Conservation (phyloP, 2,113 vertebrate genomes). For the Oreochromis aureus region DNA sequence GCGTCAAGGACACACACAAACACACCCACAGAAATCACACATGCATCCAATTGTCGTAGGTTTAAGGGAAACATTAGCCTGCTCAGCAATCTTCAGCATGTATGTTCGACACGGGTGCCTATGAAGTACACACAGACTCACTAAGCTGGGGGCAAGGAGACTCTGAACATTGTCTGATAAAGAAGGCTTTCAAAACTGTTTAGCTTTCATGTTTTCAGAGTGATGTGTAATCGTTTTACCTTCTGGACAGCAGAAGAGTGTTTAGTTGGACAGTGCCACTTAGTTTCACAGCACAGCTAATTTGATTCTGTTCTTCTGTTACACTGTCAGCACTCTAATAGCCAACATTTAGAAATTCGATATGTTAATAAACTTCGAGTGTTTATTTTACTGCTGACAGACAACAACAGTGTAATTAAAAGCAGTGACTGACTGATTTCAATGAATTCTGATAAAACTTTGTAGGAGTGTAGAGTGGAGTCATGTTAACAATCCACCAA, state of each 20-base stretch:
- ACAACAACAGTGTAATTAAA: not conserved
- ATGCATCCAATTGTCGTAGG: not conserved
- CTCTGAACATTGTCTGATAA: not conserved
- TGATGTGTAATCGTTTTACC: not conserved
- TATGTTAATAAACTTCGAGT: not conserved
- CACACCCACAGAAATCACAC: not conserved
- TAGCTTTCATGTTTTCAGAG: not conserved
- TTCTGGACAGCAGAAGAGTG: not conserved
- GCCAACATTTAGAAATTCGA: not conserved
- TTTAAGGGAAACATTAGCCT: not conserved
- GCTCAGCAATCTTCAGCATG: conserved; percentile 7
- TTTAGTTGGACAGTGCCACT: not conserved
- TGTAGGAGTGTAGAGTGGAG: not conserved
- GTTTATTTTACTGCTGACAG: not conserved
- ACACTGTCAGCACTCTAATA: not conserved
- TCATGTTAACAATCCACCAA: not conserved
- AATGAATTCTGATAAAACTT: not conserved
- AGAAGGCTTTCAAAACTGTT: conserved; percentile 3
- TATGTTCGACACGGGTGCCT: not conserved
- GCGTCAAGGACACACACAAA: conserved; percentile 35
- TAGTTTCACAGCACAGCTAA: not conserved
- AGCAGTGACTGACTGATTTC: not conserved
- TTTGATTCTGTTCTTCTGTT: not conserved
- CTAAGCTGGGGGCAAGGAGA: conserved; percentile 40
- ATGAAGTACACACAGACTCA: not conserved